Percentiles rank a stretch among this genome's conserved stretches.
Evolutionary conservation across 2,797 vertebrate species (phyloP).

Genomic region (Garrulus glandarius): DNA sequence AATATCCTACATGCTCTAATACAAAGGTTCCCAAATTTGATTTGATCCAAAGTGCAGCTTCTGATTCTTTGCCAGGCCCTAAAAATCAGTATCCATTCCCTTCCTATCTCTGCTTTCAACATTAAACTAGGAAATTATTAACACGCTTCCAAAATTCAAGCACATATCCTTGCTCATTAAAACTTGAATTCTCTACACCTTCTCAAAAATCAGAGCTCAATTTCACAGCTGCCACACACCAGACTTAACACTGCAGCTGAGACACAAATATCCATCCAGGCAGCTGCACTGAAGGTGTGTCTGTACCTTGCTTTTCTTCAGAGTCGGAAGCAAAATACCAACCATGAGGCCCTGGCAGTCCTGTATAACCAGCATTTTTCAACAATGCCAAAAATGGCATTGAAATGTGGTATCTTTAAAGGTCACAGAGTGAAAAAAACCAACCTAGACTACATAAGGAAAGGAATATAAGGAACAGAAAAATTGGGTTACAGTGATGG

Average conservation of each 20-base stretch:
- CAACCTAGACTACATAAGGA: neutral
- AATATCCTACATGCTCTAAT: neutral
- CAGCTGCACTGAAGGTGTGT: neutral
- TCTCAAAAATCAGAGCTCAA: neutral
- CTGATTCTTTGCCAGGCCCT: neutral
- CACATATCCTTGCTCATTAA: neutral
- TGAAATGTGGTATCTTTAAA: neutral
- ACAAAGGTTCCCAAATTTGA: neutral
- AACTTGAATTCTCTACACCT: neutral
- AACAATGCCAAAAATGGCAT: neutral
- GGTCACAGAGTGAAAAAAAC: neutral
- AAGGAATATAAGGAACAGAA: neutral
- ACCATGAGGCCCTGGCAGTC: neutral
- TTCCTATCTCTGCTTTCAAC: neutral
- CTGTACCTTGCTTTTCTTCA: neutral
- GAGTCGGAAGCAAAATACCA: neutral
- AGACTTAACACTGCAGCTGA: neutral
- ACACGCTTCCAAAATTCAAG: neutral
- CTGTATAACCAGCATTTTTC: neutral
- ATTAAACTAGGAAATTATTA: neutral
- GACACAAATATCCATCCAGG: rapidly evolving
- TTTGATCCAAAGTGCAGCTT: neutral
- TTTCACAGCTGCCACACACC: neutral
- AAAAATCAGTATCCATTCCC: neutral
- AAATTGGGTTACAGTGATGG: neutral